Base-by-base conservation (phyloP, 2,888 invertebrate species). In the Rugalucina vietnamica region DNA sequence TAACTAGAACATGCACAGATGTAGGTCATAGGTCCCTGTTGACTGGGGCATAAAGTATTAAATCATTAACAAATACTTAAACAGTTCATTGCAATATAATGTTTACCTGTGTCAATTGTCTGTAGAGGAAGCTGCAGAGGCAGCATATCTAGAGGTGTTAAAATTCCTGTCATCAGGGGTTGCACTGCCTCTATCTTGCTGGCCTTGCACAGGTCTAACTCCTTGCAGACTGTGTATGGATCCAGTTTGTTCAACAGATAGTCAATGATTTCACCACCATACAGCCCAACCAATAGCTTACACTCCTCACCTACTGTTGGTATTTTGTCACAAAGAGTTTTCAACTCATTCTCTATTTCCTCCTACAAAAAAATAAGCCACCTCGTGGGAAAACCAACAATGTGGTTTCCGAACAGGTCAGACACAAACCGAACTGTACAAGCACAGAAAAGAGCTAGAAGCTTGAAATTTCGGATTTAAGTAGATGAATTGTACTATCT, bases 161-260 rank as follows among this genome's bases (percentile, higher is more conserved):
- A 57, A 74, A 81, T 43, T 24, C 32, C 82, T n/a, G 79, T 71
- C 21, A 74, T 12, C 34, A 18, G 10, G 54, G 37, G 29, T 10
- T 39, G 21, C 2, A 24, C 24, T 43, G 65, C 37, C 24, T 18
- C 18, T 8, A 39, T 1, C 29, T 39, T 36, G 65, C 18, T 49
- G 18, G 54, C 37, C 4, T 57, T 50, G 54, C 85, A 85, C 24
- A 94, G 80, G 5, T 90, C 89, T 5, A 94, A 72, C n/a, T 90
- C 78, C 36, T 79, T 81, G 82, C 95, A 95, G 32, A 94, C 71
- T 29, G 60, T 71, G 32, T 82, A 80, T 0, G 94, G 93, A 72
- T 93, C 89, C 18, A 93, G 60, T 72, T 92, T 88, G 37, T 93
- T 88, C n/a, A 90, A 83, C 21, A 95, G 82, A 14, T 93, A 50